phyloP scores from a whole-genome alignment of 2,888 invertebrate species.

The Capitulum mitella region DNA sequence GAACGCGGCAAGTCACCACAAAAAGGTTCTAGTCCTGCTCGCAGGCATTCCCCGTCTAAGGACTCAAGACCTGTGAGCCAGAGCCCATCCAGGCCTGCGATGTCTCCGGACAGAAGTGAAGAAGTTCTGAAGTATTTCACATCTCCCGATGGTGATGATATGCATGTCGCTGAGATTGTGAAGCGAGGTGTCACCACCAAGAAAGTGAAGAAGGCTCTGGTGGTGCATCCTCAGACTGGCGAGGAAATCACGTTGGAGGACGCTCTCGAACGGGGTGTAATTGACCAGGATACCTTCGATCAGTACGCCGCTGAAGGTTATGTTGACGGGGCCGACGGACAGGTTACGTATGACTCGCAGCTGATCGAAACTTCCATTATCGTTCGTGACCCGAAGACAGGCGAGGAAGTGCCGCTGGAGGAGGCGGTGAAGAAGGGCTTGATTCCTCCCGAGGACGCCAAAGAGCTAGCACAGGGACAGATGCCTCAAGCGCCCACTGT shows the following conservation, averaged over 20 bases:
- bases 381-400: constrained; percentile 35
- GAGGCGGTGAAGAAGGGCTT: constrained; percentile 47
- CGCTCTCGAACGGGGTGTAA: constrained; percentile 67
- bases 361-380: constrained; percentile 37
- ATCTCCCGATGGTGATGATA: constrained; percentile 25
- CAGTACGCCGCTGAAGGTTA: constrained; percentile 41
- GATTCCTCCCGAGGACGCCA: constrained; percentile 48
- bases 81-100: neutral
- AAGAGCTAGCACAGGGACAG: constrained; percentile 43
- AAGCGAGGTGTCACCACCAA: constrained; percentile 30
- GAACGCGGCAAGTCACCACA: neutral
- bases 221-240: constrained; percentile 66
- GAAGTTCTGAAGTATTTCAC: neutral
- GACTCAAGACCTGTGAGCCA: neutral
- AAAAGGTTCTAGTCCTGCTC: neutral
- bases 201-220: constrained; percentile 27
- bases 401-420: constrained; percentile 41
- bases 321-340: constrained; percentile 33
- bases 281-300: constrained; percentile 45
- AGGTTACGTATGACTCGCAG: constrained; percentile 37
- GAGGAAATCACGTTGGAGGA: constrained; percentile 71
- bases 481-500: constrained; percentile 38
- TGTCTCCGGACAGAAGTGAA: neutral
- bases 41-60: neutral
- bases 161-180: constrained; percentile 28